Evolutionary conservation across 2,797 vertebrate species (phyloP), one percentile per base, ranked within the genome.

Genomic region (Macroramphosus scolopax): DNA sequence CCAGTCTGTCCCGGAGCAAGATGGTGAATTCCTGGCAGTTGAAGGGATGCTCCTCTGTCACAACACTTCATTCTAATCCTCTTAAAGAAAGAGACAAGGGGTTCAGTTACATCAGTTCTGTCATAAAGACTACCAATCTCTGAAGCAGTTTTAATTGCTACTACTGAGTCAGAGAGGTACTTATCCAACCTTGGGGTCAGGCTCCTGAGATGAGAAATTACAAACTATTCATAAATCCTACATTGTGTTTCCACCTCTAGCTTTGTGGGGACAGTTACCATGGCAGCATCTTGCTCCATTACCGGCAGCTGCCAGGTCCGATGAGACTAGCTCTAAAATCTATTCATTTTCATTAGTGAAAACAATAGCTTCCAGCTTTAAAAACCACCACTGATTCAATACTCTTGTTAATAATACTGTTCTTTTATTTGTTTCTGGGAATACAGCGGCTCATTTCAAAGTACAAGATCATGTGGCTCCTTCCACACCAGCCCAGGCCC

Each of bases 391-490:
- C 24, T 37, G 2, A 53, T 60, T 32, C 53, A 53, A 62, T 29
- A 20, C 25, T 12, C 37, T n/a, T n/a, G n/a, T n/a, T 57, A 50
- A 55, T 29, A 18, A 22, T 13, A n/a, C n/a, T 12, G 2, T 17
- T 47, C 2, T 56, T 56, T 44, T 18, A 6, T 70, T 40, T 64
- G 11, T 45, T 52, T 69, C 4, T 55, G 14, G 5, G 13, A 38
- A 51, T 58, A 10, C 81, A 99, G 97, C 96, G 12, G 93, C 93
- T 79, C 97, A 97, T 84, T 94, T 97, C 71, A 99, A 98, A 88
- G 92, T 92, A 55, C 87, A 93, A 28, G 97, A 99, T 53, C 94
- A 98, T 32, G 84, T 87, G 29, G 89, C 92, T 55, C 89, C 95
- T 0, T 92, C 96, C 35, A 96, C 95, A 0, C 95, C 97, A 0